phyloP scores from a whole-genome alignment of 2,888 invertebrate genomes.

The Bedellia somnulentella region DNA sequence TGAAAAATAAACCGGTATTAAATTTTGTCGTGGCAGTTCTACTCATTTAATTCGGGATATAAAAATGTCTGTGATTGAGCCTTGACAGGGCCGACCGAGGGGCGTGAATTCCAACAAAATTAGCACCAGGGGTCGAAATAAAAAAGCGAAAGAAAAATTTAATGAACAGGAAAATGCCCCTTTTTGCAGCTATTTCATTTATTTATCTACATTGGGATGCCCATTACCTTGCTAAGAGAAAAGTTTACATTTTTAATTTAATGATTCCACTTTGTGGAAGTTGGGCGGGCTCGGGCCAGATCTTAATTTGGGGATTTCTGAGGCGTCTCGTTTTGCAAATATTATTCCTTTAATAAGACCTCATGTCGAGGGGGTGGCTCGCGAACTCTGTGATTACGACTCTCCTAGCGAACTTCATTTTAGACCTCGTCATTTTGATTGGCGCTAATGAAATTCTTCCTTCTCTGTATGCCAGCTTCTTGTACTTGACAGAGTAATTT shows the following conservation, averaged over 20 bases:
- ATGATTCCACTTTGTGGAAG: constrained; percentile 64
- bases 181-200: constrained; percentile 63
- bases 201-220: constrained; percentile 63
- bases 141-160: constrained; percentile 63
- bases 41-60: constrained; percentile 64
- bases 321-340: constrained; percentile 63
- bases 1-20: constrained; percentile 52
- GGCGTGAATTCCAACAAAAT: constrained; percentile 65
- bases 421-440: constrained; percentile 61
- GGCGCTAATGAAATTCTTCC: constrained; percentile 62
- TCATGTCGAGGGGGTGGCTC: constrained; percentile 55
- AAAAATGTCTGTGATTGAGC: constrained; percentile 37
- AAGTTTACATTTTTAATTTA: constrained; percentile 65
- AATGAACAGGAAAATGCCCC: constrained; percentile 65
- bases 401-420: constrained; percentile 58
- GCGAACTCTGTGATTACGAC: constrained; percentile 60
- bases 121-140: constrained; percentile 64
- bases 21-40: constrained; percentile 53
- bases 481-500: constrained; percentile 58
- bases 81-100: constrained; percentile 50
- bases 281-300: constrained; percentile 61
- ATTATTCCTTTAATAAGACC: constrained; percentile 63
- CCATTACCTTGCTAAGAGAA: constrained; percentile 64
- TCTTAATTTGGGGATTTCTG: constrained; percentile 63
- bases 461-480: constrained; percentile 48